Conservation (phyloP, 2,888 invertebrate genomes). For the Torymus tubicola region DNA sequence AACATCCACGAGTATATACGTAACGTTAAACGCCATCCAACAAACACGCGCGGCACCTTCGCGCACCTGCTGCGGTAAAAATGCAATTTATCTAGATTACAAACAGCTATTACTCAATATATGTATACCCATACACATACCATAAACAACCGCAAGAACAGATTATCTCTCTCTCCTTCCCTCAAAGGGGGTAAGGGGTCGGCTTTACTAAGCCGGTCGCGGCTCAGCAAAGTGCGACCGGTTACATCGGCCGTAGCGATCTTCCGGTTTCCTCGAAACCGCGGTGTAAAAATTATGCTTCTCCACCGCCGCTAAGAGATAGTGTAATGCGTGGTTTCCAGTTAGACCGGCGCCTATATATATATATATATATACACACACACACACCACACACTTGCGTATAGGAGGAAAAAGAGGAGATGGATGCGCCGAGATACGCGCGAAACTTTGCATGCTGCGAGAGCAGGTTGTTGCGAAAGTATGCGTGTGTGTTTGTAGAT, state of each 20-base stretch:
- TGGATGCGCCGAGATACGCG: neutral
- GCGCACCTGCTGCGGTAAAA: neutral
- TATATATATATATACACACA: too few relatives aligned
- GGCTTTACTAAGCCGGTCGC: too few relatives aligned
- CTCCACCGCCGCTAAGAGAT: neutral
- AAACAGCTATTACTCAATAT: neutral
- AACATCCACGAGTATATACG: too few relatives aligned
- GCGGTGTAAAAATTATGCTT: constrained; percentile 15
- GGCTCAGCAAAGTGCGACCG: constrained; percentile 33
- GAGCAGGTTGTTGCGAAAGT: neutral
- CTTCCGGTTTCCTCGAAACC: constrained; percentile 51
- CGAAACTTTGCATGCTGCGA: neutral
- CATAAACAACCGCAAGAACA: neutral
- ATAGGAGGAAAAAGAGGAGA: neutral
- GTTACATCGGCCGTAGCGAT: constrained; percentile 29
- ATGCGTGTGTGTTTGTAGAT: neutral
- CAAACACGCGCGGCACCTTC: too few relatives aligned
- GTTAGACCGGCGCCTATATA: neutral
- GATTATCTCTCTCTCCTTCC: constrained; percentile 23
- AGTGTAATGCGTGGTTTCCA: constrained; percentile 21
- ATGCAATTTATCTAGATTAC: constrained; percentile 21
- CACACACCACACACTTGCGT: too few relatives aligned
- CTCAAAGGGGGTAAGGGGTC: too few relatives aligned
- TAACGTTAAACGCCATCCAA: too few relatives aligned
- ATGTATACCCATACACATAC: neutral